Evolutionary conservation across 2,888 invertebrate species (phyloP), one percentile per base, ranked within the genome.

Genomic region (Synanthedon myopaeformis): DNA sequence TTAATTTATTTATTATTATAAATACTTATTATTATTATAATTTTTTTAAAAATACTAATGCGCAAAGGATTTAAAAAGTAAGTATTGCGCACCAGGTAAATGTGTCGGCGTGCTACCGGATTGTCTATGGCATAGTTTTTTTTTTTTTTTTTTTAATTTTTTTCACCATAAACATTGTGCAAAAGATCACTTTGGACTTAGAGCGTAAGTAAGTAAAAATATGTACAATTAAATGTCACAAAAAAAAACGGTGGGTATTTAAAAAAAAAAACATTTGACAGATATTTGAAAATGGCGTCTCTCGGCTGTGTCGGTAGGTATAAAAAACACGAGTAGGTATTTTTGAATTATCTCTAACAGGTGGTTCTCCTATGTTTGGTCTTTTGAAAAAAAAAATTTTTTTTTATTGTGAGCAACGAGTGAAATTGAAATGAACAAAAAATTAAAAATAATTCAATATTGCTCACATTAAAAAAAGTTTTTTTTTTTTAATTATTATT

Each of bases 191-290:
- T 19, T 49, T 13, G 49, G 17, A 14, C 17, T 17, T 49, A 6
- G 23, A 19, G 19, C 53, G 57, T 55, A 55, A 58, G 58, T 57
- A 77, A 75, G 61, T 28, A 59, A 35, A 42, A 60, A 19, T 19
- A 3, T 19, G 57, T 59, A 60, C 61, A 60, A 60, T 61, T 63
- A 62, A 14, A 13, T 10, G 14, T 28, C 57, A 49, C 23, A 5
- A 23, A 23, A 23, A 45, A 48, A 54, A 53, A 70, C 72, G 79
- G 81, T 82, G 74, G 80, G 82, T 81, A 76, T 17, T 13, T 1
- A 14, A 45, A 42, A 23, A 23, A 23, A 23, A 4, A 23, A 13
- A 13, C 11, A 45, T 45, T 45, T 35, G 35, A 35, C 35, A 35
- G 35, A 10, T 45, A 45, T 45, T 45, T 45, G 51, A 19, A n/a